A percentile compares a stretch with the other conserved stretches of the same genome.
Conservation (phyloP, 2,888 invertebrate species). For the Philonicus albiceps region DNA sequence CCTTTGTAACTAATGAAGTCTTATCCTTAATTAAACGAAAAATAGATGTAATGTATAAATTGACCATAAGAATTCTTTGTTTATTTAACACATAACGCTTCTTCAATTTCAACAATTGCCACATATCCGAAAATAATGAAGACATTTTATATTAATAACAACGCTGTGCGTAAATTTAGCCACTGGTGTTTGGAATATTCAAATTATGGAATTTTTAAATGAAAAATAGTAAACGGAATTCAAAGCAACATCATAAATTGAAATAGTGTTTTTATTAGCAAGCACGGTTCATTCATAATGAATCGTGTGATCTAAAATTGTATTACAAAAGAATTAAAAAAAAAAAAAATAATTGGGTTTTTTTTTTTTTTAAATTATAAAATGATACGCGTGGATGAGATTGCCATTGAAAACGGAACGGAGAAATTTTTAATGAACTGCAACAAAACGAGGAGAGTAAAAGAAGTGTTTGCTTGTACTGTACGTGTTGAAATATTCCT, state of each 20-base stretch:
- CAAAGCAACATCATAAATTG: neutral
- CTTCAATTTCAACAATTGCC: neutral
- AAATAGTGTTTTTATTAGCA: neutral
- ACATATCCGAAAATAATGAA: neutral
- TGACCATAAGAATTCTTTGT: neutral
- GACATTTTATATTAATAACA: neutral
- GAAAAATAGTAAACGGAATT: neutral
- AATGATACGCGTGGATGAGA: neutral
- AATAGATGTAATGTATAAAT: neutral
- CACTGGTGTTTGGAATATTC: neutral
- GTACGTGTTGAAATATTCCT: slow-evolving; percentile 35
- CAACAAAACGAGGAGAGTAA: neutral
- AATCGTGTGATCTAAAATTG: neutral
- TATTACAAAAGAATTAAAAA: neutral
- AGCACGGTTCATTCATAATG: slow-evolving; percentile 8
- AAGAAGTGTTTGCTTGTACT: slow-evolving; percentile 21
- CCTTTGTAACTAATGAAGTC: neutral
- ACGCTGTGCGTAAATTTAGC: neutral
- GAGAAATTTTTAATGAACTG: neutral
- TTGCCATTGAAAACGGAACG: neutral
- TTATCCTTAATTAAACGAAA: neutral
- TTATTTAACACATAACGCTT: neutral
- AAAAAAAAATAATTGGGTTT: no score
- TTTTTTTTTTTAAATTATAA: neutral
- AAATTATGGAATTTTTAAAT: neutral